Conservation (phyloP, 2,797 vertebrate species). For the Artibeus jamaicensis region DNA sequence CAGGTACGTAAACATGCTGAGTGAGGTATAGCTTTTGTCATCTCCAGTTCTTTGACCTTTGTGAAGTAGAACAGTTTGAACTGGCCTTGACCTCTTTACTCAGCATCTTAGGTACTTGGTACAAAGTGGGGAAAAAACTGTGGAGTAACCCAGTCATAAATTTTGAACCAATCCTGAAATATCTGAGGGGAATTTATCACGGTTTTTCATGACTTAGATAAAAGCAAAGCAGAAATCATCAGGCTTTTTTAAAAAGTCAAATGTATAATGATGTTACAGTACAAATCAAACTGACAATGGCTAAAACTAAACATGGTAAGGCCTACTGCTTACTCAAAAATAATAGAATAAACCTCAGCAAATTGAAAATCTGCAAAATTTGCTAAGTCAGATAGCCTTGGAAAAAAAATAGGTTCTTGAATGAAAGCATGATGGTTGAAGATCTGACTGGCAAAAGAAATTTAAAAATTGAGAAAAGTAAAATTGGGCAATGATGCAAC, state of each 20-base stretch:
- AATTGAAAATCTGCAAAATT: conserved; percentile 18
- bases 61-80: not conserved
- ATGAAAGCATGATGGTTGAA: not conserved
- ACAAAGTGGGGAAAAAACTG: not conserved
- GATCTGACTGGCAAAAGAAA: not conserved
- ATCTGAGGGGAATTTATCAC: not conserved
- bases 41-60: not conserved
- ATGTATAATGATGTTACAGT: not conserved
- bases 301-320: not conserved
- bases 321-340: not conserved
- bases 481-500: not conserved
- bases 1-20: not conserved
- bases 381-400: not conserved
- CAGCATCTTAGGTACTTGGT: not conserved
- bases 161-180: not conserved
- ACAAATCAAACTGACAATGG: not conserved
- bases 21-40: not conserved
- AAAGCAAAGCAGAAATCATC: not conserved
- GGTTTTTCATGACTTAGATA: not conserved
- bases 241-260: not conserved
- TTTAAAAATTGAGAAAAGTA: not conserved
- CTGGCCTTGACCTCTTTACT: not conserved
- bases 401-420: not conserved
- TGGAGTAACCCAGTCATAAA: not conserved
- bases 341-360: not conserved